Base-by-base conservation (phyloP, 2,113 vertebrate genomes). In the Scatophagus argus region DNA sequence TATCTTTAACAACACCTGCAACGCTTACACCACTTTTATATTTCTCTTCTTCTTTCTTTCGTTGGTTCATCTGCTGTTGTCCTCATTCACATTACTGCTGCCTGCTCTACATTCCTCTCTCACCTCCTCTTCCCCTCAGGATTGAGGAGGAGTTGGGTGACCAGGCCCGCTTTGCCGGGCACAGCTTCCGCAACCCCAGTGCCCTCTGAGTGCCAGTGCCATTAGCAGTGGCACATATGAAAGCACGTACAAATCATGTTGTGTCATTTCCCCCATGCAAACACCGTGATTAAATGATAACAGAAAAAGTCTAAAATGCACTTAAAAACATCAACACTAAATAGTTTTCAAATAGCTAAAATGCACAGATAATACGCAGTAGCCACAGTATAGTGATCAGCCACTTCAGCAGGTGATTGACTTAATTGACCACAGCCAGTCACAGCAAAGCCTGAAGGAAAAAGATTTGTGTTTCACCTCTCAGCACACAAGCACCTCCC, bases 171-270 rank as follows among this genome's bases (percentile, higher is more conserved):
- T 97, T 96, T 39, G 97, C 97, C 0, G 97, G 97, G 81, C 96
- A 98, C 91, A 98, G 97, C 91, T 98, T 98, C 55, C 96, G 97
- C 79, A 98, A 98, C 76, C 97, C 97, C 69, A 97, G 96, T 38
- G 96, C 95, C 87, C 94, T 97, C 92, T 98, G 93, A 97, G 64
- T 12, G 39, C 58, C 41, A 16, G 13, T 58, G 36, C 32, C 27
- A 8, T 65, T 8, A 21, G 19, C 66, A 78, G 39, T 31, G 34
- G 54, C 56, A 56, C 39, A 55, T 14, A 71, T 55, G 29, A 47
- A 46, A 61, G 21, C 27, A 59, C 8, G 19, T 27, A 11, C 17
- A 59, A 17, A 52, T 46, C 41, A 7, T 47, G 41, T 67, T 74
- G 65, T 41, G n/a, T n/a, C n/a, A 46, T 63, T 68, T 73, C 52